Evolutionary conservation across 2,888 invertebrate genomes (phyloP), one percentile per base, ranked within the genome.

Genomic region (Argyra leucocephala): DNA sequence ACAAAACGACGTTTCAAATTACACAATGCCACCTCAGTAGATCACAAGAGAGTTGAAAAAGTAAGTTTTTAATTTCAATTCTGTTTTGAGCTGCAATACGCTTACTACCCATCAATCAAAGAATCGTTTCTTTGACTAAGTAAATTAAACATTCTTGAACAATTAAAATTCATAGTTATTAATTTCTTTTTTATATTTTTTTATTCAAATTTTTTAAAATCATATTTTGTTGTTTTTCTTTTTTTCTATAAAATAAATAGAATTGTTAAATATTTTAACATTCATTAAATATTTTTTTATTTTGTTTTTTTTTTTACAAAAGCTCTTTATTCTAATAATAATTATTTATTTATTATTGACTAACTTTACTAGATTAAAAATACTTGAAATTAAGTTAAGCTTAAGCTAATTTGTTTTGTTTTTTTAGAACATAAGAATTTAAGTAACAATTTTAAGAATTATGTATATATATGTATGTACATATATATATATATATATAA

Each of bases 401-500:
- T 48, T 48, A 48, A 48, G n/a, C n/a, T 48, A 48, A 48, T 18
- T n/a, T n/a, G n/a, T n/a, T n/a, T n/a, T n/a, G 5, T 3, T 48
- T 18, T 48, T 48, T 2, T 15, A 48, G 12, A 48, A 6, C 7
- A 15, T 15, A 48, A 48, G 18, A 48, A 15, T 48, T 48, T 48
- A 48, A 48, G 48, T 48, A 48, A 48, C 48, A 48, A 48, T 48
- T 48, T 48, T 48, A 48, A 48, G 48, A 48, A 48, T 18, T 48
- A n/a, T n/a, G n/a, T n/a, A n/a, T n/a, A n/a, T n/a, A n/a, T n/a
- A n/a, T n/a, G n/a, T n/a, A n/a, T n/a, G n/a, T n/a, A n/a, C n/a
- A n/a, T n/a, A n/a, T n/a, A n/a, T n/a, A n/a, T n/a, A n/a, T n/a
- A n/a, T n/a, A n/a, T n/a, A n/a, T 48, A 18, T 48, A 18, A 18